Evolutionary conservation across 2,113 vertebrate genomes (phyloP).

Genomic region (Dascyllus trimaculatus): DNA sequence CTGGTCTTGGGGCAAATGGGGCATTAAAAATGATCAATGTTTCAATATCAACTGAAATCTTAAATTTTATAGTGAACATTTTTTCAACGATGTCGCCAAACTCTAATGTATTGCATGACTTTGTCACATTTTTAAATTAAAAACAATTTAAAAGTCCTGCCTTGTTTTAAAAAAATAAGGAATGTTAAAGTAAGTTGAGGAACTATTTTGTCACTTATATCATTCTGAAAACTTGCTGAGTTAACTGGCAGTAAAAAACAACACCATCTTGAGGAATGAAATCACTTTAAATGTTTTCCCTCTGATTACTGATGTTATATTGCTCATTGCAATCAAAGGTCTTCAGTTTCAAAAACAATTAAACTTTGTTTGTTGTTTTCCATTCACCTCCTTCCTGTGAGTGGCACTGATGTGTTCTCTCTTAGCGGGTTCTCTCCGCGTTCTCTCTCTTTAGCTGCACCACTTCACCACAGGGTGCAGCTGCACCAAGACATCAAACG

Average conservation of each 20-base stretch:
- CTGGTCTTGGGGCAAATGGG: too few species aligned
- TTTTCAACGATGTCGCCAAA: too few species aligned
- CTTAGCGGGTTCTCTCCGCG: conserved; percentile 35
- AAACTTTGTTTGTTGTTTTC: conserved; percentile 37
- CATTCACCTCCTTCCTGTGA: conserved; percentile 17
- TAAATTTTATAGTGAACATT: too few species aligned
- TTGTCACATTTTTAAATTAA: too few species aligned
- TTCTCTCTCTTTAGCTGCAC: conserved; percentile 40
- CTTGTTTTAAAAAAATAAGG: background rate
- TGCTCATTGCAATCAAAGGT: conserved; percentile 5
- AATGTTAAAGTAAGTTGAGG: background rate
- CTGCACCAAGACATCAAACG: conserved; percentile 56
- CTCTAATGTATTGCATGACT: background rate
- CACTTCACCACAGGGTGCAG: conserved; percentile 43
- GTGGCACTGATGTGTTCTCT: conserved; percentile 23
- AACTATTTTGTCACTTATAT: background rate
- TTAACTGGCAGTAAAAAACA: background rate
- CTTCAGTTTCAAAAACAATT: conserved; percentile 43
- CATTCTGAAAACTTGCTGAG: background rate
- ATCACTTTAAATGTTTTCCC: conserved; percentile 8
- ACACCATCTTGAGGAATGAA: background rate
- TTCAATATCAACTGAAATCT: too few species aligned
- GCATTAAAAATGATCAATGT: too few species aligned
- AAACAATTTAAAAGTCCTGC: too few species aligned
- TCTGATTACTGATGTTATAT: background rate